Base-by-base conservation (phyloP, 2,888 invertebrate genomes). In the Abscondita cerata region DNA sequence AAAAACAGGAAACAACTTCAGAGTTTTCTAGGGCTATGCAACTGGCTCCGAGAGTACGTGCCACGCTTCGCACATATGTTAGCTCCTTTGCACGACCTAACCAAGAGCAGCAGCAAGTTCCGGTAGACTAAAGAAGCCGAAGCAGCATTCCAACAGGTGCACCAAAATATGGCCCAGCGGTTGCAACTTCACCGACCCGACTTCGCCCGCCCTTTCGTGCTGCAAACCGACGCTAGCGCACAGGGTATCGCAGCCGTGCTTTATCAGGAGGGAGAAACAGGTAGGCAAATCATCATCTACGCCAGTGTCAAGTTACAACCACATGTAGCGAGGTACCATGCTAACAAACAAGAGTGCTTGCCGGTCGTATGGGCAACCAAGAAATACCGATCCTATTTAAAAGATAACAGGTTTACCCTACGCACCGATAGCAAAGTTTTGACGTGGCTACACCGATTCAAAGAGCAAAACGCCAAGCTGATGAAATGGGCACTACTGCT, bases 321-420 rank as follows among this genome's bases (percentile, higher is more conserved):
- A 1, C 13, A 59, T 0, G 66, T n/a, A n/a, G n/a, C n/a, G n/a
- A n/a, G n/a, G n/a, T n/a, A n/a, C n/a, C n/a, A n/a, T n/a, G n/a
- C n/a, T 71, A 33, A 72, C 50, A 71, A 73, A 36, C 69, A 67
- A 41, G 72, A 74, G 52, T 68, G 67, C 19, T 48, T 69, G 0
- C 69, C 72, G 0, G 62, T 69, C 0, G 53, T 73, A 4, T 73
- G 69, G 72, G 71, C 68, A 2, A 47, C 68, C 5, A 66, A 68
- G 16, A 57, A 62, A 1, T 73, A 68, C 40, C 58, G 70, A 0
- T 68, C 65, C 0, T 69, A 67, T 34, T 55, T 72, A 69, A 70
- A 33, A n/a, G 71, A 68, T 13, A 52, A 50, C 1, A 64, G n/a
- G 1, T 72, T 74, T 40, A 57, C 47, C 0, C 48, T 72, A 2